Conservation (phyloP, 2,797 vertebrate genomes). For the Catharus ustulatus region DNA sequence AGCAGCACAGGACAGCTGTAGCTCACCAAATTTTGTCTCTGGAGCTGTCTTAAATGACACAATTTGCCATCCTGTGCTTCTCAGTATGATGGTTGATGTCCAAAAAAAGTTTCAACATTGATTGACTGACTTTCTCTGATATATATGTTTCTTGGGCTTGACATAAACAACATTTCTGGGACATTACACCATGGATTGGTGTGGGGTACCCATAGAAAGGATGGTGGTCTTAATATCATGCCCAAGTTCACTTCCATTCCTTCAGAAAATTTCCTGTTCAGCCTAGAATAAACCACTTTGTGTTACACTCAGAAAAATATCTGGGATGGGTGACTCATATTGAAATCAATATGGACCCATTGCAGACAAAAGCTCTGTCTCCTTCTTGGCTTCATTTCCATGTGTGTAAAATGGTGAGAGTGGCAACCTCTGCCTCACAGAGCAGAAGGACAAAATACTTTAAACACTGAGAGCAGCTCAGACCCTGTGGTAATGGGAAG, state of each 20-base stretch:
- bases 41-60: not conserved
- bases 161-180: not conserved
- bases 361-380: not conserved
- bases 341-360: not conserved
- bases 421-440: not conserved
- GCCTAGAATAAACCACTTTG: not conserved
- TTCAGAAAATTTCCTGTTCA: not conserved
- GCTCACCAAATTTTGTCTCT: not conserved
- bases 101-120: not conserved
- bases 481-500: not conserved
- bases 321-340: not conserved
- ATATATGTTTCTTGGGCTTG: not conserved
- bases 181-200: not conserved
- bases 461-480: not conserved
- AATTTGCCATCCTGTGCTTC: not conserved
- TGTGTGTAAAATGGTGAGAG: not conserved
- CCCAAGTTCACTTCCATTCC: not conserved
- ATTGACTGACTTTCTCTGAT: not conserved
- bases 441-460: not conserved
- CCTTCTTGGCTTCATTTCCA: not conserved
- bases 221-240: not conserved
- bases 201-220: not conserved
- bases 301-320: not conserved
- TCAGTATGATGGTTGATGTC: fast-evolving
- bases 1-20: not conserved